phyloP scores from a whole-genome alignment of 2,797 vertebrate species.

The Carapus acus region DNA sequence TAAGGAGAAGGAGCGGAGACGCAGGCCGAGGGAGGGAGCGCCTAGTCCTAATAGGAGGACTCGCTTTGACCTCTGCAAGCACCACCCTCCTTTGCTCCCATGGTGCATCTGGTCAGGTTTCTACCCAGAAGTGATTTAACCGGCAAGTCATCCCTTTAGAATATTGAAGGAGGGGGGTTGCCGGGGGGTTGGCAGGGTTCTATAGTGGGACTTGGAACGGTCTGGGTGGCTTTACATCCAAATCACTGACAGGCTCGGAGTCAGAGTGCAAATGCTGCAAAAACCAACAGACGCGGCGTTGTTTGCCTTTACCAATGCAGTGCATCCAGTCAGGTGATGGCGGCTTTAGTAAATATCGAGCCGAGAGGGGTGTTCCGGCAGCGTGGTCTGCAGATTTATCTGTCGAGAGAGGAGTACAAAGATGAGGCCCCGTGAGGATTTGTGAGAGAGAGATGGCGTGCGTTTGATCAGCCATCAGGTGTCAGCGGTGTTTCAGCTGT shows the following conservation, averaged over 20 bases:
- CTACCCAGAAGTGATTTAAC: constrained; percentile 60
- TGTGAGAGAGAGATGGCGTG: constrained; percentile 63
- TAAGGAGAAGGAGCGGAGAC: constrained; percentile 47
- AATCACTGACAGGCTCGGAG: constrained; percentile 43
- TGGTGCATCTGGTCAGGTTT: constrained; percentile 41
- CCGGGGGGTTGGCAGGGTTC: constrained; percentile 9
- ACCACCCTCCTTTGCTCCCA: constrained; percentile 38
- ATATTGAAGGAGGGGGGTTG: constrained; percentile 14
- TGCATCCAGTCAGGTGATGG: constrained; percentile 57
- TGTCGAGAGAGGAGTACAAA: constrained; percentile 67
- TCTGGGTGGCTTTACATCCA: constrained; percentile 52
- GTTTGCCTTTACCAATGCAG: constrained; percentile 51
- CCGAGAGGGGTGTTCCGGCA: constrained; percentile 64
- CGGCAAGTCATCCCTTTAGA: constrained; percentile 49
- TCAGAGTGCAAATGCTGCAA: constrained; percentile 57
- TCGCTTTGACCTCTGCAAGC: constrained; percentile 57
- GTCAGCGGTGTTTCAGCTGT: constrained; percentile 74
- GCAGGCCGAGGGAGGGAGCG: constrained; percentile 42
- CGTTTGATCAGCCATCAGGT: constrained; percentile 81
- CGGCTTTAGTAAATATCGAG: constrained; percentile 71
- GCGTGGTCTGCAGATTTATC: constrained; percentile 70
- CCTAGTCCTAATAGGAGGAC: constrained; percentile 38
- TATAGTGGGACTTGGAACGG: constrained; percentile 42
- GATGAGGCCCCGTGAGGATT: constrained; percentile 70
- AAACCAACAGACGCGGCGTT: constrained; percentile 47